Percentiles rank a stretch among this genome's conserved stretches.
Evolutionary conservation across 2,113 vertebrate species (phyloP).

Genomic region (Gymnarchus niloticus): DNA sequence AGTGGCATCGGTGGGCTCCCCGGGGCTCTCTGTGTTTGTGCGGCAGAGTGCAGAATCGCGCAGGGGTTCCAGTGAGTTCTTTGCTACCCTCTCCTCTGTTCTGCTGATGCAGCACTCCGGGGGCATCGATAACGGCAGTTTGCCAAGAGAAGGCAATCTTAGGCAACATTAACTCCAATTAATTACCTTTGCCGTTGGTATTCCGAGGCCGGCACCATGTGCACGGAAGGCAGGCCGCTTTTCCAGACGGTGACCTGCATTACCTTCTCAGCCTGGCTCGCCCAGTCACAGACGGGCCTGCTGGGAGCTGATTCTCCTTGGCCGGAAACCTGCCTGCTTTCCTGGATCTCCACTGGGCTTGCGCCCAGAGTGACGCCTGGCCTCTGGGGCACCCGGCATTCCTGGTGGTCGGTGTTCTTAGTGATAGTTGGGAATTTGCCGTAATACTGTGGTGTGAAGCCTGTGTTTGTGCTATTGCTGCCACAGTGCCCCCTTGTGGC

Average conservation of each 20-base stretch:
- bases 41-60: too few species aligned
- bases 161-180: slow-evolving; percentile 57
- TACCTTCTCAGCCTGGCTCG: background rate
- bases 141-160: slow-evolving; percentile 30
- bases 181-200: slow-evolving; percentile 61
- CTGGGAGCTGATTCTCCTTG: slow-evolving; percentile 31
- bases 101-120: slow-evolving; percentile 2
- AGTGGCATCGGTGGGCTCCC: too few species aligned
- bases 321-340: background rate
- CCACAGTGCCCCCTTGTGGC: too few species aligned
- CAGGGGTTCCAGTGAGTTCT: too few species aligned
- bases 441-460: background rate
- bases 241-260: background rate
- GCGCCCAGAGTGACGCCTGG: background rate
- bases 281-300: background rate
- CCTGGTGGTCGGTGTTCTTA: background rate
- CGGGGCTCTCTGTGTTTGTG: too few species aligned
- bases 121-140: slow-evolving; percentile 34
- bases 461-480: too few species aligned
- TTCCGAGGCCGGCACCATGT: slow-evolving; percentile 41
- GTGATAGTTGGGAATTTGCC: background rate
- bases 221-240: background rate
- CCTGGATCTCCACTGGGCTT: background rate
- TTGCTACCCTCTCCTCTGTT: too few species aligned
- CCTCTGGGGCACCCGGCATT: background rate